Evolutionary conservation across 2,888 invertebrate genomes (phyloP).

Genomic region (Girardia tigrina): DNA sequence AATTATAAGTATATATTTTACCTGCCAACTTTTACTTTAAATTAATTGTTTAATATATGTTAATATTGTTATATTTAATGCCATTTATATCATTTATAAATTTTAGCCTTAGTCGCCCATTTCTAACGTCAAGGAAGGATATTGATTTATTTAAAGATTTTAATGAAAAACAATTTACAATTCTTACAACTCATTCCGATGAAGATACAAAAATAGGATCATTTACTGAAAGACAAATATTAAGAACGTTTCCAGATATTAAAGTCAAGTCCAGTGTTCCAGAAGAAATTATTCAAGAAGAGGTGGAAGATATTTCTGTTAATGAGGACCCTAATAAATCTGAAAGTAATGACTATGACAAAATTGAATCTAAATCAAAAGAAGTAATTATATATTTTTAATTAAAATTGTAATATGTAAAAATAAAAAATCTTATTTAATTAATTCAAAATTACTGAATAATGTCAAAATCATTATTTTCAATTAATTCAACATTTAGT

Average conservation of each 20-base stretch:
- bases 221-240: background rate
- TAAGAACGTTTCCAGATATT: background rate
- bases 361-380: too few species aligned
- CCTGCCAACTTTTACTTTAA: background rate
- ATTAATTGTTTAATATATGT: background rate
- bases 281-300: too few species aligned
- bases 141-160: background rate
- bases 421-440: too few species aligned
- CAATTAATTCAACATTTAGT: too few species aligned
- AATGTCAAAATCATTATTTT: too few species aligned
- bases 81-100: background rate
- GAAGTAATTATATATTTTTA: too few species aligned
- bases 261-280: background rate
- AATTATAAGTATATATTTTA: background rate
- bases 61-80: background rate
- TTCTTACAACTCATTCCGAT: background rate
- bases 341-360: too few species aligned
- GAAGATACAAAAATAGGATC: background rate
- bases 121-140: background rate
- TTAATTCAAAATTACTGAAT: too few species aligned
- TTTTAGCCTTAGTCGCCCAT: background rate
- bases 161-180: background rate
- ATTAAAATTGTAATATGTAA: too few species aligned
- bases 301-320: too few species aligned
- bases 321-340: too few species aligned